These are phyloP conservation scores for Litocranius walleri DNA, from an alignment of 2,113 vertebrate genomes.

Conservation along the genomic window DNA sequence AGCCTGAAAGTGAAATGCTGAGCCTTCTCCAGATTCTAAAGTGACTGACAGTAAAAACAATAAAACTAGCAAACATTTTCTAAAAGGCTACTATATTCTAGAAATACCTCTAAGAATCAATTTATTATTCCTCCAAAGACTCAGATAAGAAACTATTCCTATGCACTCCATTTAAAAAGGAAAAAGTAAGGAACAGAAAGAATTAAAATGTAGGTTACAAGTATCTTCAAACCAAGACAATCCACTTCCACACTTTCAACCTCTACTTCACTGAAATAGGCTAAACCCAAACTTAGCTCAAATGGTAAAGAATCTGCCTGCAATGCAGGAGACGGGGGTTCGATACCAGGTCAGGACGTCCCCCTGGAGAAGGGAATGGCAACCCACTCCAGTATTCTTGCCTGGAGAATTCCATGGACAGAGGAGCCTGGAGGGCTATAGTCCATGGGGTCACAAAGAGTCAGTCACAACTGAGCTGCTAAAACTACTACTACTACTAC, in stretches of 20 bases:
- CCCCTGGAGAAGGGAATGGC: not conserved
- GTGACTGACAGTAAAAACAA: not conserved
- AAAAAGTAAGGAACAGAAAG: not conserved
- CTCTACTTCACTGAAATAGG: not conserved
- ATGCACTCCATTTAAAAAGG: not conserved
- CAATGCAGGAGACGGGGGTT: not conserved
- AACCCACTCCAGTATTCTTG: not conserved
- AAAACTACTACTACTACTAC: not conserved
- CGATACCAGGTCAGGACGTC: rapidly evolving
- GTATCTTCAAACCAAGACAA: not conserved
- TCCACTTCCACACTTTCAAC: not conserved
- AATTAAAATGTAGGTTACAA: not conserved
- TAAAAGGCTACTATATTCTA: not conserved
- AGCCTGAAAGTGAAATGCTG: not conserved
- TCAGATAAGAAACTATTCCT: not conserved
- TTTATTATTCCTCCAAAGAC: not conserved
- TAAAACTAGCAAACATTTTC: not conserved
- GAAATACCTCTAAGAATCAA: not conserved
- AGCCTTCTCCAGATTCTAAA: no score
- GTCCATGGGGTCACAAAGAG: not conserved
- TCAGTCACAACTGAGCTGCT: not conserved
- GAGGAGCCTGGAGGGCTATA: not conserved
- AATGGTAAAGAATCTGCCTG: not conserved
- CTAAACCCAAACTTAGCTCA: not conserved
- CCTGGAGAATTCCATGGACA: not conserved